A percentile compares a stretch with the other conserved stretches of the same genome.
Conservation (phyloP, 2,888 invertebrate species). For the Opisthograptis luteolata region DNA sequence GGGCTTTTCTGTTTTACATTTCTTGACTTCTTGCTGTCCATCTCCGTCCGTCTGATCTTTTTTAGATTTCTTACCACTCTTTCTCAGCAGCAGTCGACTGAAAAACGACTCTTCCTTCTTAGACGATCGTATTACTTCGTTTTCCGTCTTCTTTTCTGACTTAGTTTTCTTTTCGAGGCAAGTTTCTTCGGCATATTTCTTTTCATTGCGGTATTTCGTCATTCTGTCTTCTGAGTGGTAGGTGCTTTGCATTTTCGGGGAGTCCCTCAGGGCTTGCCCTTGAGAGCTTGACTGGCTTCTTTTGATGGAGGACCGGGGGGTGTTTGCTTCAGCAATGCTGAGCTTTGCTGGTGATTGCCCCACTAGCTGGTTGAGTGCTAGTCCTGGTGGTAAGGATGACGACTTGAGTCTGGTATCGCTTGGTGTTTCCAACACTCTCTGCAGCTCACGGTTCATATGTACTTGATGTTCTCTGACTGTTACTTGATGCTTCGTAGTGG, state of each 20-base stretch:
- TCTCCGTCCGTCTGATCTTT: slow-evolving; percentile 78
- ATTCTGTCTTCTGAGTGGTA: slow-evolving; percentile 68
- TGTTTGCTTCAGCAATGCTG: slow-evolving; percentile 74
- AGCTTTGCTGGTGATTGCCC: slow-evolving; percentile 81
- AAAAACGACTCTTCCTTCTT: slow-evolving; percentile 86
- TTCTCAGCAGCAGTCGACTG: slow-evolving; percentile 87
- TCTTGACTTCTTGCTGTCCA: slow-evolving; percentile 68
- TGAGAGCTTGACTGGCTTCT: slow-evolving; percentile 81
- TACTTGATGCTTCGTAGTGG: slow-evolving; percentile 73
- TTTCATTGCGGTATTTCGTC: slow-evolving; percentile 65
- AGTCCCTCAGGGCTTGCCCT: slow-evolving; percentile 70
- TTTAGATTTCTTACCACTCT: slow-evolving; percentile 89
- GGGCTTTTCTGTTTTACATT: slow-evolving; percentile 67
- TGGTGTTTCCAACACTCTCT: slow-evolving; percentile 70
- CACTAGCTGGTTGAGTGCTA: slow-evolving; percentile 79
- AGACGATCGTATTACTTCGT: slow-evolving; percentile 74
- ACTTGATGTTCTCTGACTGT: slow-evolving; percentile 72
- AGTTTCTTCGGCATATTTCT: slow-evolving; percentile 75
- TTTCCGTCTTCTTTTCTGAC: slow-evolving; percentile 77
- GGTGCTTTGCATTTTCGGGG: slow-evolving; percentile 61
- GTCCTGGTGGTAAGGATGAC: slow-evolving; percentile 86
- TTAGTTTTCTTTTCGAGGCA: slow-evolving; percentile 79
- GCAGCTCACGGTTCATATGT: slow-evolving; percentile 69
- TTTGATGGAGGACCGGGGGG: slow-evolving; percentile 76
- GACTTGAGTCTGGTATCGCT: slow-evolving; percentile 85